Percentiles rank a stretch among this genome's conserved stretches.
Conservation (phyloP, 2,888 invertebrate species). For the Linnaemya vulpina region DNA sequence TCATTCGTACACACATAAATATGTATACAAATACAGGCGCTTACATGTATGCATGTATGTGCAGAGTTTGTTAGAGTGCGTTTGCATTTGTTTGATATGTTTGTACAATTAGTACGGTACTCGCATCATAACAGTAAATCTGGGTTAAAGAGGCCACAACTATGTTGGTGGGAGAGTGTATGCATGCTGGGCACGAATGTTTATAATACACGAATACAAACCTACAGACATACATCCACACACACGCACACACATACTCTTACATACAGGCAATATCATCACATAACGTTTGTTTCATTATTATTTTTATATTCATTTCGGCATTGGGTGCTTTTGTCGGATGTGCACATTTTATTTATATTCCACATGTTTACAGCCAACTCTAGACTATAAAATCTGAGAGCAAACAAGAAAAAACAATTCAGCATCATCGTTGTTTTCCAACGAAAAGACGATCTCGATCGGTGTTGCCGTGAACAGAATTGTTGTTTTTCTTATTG, state of each 20-base stretch:
- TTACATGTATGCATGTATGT: background rate
- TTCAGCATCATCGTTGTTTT: slow-evolving; percentile 20
- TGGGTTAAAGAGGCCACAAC: slow-evolving; percentile 67
- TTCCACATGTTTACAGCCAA: slow-evolving; percentile 60
- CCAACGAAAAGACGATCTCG: background rate
- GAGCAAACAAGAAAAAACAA: background rate
- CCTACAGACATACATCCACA: background rate
- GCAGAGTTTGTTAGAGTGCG: too few species aligned
- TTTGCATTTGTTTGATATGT: background rate
- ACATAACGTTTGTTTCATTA: slow-evolving; percentile 57
- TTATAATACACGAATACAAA: background rate
- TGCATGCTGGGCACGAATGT: background rate
- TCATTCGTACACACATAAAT: background rate
- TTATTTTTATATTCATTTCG: slow-evolving; percentile 26
- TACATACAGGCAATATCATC: slow-evolving; percentile 37
- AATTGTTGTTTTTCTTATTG: too few species aligned
- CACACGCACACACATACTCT: background rate
- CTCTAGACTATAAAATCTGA: slow-evolving; percentile 30
- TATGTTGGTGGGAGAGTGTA: slow-evolving; percentile 32
- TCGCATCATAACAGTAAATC: slow-evolving; percentile 62
- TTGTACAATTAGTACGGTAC: slow-evolving; percentile 5
- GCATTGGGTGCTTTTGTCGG: slow-evolving; percentile 50
- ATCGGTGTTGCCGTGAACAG: too few species aligned
- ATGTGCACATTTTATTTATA: slow-evolving; percentile 62
- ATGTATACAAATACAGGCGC: background rate